Conservation (phyloP, 2,797 vertebrate genomes). For the Mionectes olivaceus region DNA sequence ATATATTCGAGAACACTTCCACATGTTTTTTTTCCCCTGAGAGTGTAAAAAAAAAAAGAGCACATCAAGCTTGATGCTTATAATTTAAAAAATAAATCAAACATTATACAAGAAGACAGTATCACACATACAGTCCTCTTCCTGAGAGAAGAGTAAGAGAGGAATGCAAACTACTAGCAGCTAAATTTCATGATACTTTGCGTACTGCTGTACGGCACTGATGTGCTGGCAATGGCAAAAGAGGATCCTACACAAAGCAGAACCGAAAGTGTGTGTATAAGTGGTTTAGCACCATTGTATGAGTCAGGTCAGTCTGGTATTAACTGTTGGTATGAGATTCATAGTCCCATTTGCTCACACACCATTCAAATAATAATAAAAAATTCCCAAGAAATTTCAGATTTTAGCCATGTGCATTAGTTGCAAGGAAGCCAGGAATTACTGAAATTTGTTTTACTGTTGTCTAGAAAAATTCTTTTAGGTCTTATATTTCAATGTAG, state of each 20-base stretch:
- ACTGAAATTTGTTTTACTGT: neutral
- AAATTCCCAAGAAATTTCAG: neutral
- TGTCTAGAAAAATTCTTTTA: neutral
- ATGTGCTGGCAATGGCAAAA: neutral
- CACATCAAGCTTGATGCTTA: neutral
- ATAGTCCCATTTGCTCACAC: neutral
- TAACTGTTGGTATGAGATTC: neutral
- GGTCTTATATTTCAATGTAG: neutral
- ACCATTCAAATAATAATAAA: neutral
- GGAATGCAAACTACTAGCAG: neutral
- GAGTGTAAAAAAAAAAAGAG: neutral
- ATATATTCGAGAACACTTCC: neutral
- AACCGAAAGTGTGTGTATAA: neutral
- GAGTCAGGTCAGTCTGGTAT: neutral
- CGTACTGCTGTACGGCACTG: neutral
- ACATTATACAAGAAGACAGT: neutral
- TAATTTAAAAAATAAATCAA: neutral
- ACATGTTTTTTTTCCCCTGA: rapidly evolving
- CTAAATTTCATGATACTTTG: neutral
- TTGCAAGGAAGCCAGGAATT: neutral
- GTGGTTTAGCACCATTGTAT: neutral
- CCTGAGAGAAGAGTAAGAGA: neutral
- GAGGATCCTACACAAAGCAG: neutral
- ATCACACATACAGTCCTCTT: neutral
- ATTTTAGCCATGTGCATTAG: neutral